Evolutionary conservation across 2,888 invertebrate genomes (phyloP).

Genomic region (Heterodera filipjevi): DNA sequence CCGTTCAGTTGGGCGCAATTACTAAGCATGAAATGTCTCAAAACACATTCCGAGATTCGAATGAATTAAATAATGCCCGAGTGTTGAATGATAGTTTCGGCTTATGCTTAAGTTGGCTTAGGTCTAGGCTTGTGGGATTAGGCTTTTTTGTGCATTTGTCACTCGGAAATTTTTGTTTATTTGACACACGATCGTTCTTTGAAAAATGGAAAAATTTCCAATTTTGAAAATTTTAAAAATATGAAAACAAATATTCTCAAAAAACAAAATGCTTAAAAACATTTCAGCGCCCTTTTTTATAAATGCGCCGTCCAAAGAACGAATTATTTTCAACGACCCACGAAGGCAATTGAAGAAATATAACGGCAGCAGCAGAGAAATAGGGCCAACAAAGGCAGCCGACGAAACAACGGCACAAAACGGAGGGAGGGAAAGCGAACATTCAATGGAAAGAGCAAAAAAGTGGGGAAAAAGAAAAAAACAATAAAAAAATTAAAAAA

Average conservation of each 20-base stretch:
- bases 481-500: constrained; percentile 13
- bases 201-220: no score
- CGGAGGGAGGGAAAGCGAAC: neutral
- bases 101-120: no score
- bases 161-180: no score
- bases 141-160: no score
- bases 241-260: neutral
- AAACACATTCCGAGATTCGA: no score
- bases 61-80: no score
- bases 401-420: neutral
- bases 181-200: no score
- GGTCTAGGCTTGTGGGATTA: no score
- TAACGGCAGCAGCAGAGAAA: neutral
- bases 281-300: neutral
- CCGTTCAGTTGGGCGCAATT: no score
- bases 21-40: no score
- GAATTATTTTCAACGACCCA: neutral
- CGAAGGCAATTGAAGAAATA: neutral
- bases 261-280: neutral
- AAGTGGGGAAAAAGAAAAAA: neutral
- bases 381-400: no score
- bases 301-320: neutral
- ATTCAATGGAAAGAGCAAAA: constrained; percentile 5
- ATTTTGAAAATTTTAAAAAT: neutral
- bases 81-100: no score